Percentiles rank a stretch among this genome's conserved stretches.
These are phyloP conservation scores for Falco berigora DNA, from an alignment of 2,797 vertebrate genomes.

Conservation along the genomic window DNA sequence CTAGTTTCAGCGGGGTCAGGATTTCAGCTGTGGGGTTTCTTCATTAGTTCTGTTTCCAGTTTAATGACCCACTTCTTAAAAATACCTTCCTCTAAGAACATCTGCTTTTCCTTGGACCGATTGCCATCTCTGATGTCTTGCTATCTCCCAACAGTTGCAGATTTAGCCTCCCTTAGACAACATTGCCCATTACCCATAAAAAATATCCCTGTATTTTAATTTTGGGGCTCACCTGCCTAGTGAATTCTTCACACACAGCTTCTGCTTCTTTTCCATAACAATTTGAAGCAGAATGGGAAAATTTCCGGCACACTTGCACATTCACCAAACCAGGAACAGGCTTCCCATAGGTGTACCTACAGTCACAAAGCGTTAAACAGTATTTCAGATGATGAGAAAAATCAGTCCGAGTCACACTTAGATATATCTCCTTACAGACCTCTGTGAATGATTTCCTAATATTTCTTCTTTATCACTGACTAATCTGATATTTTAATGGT, in stretches of 20 bases:
- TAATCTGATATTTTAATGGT: background rate
- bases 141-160: background rate
- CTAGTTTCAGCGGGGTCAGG: background rate
- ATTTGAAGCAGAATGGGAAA: conserved; percentile 3
- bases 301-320: conserved; percentile 47
- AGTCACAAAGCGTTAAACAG: background rate
- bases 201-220: background rate
- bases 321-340: conserved; percentile 53
- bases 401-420: background rate
- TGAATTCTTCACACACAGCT: conserved; percentile 60
- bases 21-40: background rate
- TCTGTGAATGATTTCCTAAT: background rate
- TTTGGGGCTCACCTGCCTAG: conserved; percentile 3
- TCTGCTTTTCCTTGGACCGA: background rate
- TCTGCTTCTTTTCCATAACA: conserved; percentile 28
- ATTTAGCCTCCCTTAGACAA: background rate
- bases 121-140: background rate
- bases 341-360: conserved; percentile 66
- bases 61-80: background rate
- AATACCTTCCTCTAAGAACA: background rate
- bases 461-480: background rate
- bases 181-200: background rate
- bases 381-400: background rate
- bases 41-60: background rate
- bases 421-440: background rate